Evolutionary conservation across 2,888 invertebrate species (phyloP).

Genomic region (Hymenopus coronatus): DNA sequence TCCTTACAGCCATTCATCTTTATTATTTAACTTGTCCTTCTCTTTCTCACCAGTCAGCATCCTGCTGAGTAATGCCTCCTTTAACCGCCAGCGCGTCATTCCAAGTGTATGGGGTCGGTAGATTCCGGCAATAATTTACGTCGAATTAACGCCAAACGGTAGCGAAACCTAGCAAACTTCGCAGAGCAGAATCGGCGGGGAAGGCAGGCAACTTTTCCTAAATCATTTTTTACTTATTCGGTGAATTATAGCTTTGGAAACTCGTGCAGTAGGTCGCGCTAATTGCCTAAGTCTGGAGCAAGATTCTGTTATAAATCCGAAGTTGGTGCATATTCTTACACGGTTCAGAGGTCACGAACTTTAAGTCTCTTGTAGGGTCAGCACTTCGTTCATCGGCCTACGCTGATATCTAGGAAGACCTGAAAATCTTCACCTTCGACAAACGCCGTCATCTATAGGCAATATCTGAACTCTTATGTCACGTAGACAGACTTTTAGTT

Average conservation of each 20-base stretch:
- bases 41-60: background rate
- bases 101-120: background rate
- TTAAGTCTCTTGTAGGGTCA: too few relatives aligned
- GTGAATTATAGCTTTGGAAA: background rate
- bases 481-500: too few relatives aligned
- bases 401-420: too few relatives aligned
- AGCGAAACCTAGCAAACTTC: background rate
- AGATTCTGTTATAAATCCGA: background rate
- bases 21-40: constrained; percentile 14
- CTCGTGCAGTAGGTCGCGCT: background rate
- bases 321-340: background rate
- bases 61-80: background rate
- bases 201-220: background rate
- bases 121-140: background rate
- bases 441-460: too few relatives aligned
- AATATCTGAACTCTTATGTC: too few relatives aligned
- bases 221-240: background rate
- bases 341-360: background rate
- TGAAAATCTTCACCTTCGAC: too few relatives aligned
- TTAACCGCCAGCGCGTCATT: background rate
- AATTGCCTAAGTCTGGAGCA: background rate
- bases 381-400: too few relatives aligned
- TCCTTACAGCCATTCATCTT: constrained; percentile 15
- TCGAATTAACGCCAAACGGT: background rate
- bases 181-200: background rate